Base-by-base conservation (phyloP, 2,888 invertebrate species). In the Hydriomena furcata region DNA sequence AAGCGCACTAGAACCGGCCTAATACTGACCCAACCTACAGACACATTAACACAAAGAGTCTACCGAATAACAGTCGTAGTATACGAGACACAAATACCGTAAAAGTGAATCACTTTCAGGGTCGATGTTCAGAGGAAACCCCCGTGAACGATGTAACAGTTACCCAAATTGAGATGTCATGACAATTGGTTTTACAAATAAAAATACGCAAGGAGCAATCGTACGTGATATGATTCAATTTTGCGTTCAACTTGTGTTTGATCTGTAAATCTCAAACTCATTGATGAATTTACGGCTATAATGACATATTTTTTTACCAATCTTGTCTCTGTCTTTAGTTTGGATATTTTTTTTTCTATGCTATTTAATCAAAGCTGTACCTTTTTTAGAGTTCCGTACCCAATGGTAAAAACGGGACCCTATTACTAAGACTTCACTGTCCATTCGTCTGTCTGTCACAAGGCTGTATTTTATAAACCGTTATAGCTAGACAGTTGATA, bases 101-200 rank as follows among this genome's bases (percentile, higher is more conserved):
- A 79, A 79, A 77, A 72, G 61, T 82, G 87, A 88, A 69, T 87
- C 84, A 87, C 71, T 81, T 82, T 82, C 78, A 84, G 84, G n/a
- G 80, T 79, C 85, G 81, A 72, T 76, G 81, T 85, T 82, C 78
- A 79, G 70, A 71, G 66, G 65, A 71, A 68, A 67, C 63, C 66
- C 69, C 65, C 64, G 61, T 65, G 63, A 71, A 40, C 44, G 35
- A 40, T 38, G 82, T 84, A 84, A 85, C 86, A 84, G 80, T 84
- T 82, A 82, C 79, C 83, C 68, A 82, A 84, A 85, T 86, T 75
- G 73, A 82, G 73, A 82, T 82, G 78, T 84, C 79, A 82, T 73
- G 61, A 72, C 76, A 76, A 82, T 84, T 82, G 73, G 56, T 79
- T 74, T 68, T 73, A 75, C 82, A 84, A 82, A 86, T 79, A 78